Evolutionary conservation across 1,140 invertebrate genomes (phyloP).

Genomic region (Tribolium castaneum): DNA sequence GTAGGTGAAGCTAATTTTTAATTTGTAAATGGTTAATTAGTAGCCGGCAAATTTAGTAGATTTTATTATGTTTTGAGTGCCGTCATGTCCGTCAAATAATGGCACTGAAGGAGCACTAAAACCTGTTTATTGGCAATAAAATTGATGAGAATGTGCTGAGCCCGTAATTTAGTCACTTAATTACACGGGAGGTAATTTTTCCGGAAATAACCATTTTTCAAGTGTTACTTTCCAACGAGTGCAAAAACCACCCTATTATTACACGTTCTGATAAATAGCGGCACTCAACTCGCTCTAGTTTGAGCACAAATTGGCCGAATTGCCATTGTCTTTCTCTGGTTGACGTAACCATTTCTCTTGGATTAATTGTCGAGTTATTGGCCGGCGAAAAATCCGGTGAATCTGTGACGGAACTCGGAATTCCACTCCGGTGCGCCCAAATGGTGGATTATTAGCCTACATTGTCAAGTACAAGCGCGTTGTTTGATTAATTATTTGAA

Average conservation of each 20-base stretch:
- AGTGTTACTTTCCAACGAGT: neutral
- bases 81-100: neutral
- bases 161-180: neutral
- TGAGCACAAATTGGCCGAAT: neutral
- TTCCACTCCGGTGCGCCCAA: neutral
- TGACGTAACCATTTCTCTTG: neutral
- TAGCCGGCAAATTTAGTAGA: neutral
- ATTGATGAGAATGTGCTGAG: neutral
- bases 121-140: neutral
- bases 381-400: neutral
- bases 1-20: too few relatives aligned
- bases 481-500: neutral
- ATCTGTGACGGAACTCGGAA: conserved; percentile 4
- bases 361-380: neutral
- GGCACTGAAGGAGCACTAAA: neutral
- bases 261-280: neutral
- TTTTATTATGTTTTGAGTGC: neutral
- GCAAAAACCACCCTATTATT: neutral
- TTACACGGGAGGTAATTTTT: neutral
- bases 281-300: neutral
- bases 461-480: neutral
- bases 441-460: conserved; percentile 13
- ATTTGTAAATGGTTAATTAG: too few relatives aligned
- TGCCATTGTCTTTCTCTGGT: neutral
- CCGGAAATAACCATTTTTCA: neutral